Evolutionary conservation across 2,113 vertebrate species (phyloP), one percentile per base, ranked within the genome.

Genomic region (Glareola pratincola): DNA sequence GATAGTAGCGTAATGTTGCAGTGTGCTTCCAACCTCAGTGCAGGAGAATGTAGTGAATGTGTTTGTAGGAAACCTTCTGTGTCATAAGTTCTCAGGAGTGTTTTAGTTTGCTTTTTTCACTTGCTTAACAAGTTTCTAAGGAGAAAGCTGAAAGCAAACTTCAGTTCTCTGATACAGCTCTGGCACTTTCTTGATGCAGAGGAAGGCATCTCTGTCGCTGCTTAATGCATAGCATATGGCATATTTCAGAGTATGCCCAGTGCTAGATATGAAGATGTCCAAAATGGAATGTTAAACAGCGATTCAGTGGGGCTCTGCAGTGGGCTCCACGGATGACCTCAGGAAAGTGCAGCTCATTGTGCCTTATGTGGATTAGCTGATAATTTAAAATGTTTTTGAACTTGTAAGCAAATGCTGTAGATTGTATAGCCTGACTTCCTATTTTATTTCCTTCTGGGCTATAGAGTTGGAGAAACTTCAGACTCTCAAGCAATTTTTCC

Each of bases 191-290:
- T 45, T 6, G 56, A 43, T 56, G 79, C 59, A 41, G 83, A 37
- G 86, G 51, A 37, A 41, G 12, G 88, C 34, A 62, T 64, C 34
- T 72, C 29, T 87, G 85, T 43, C 4, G 8, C 37, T 60, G 24
- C 26, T 41, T 89, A 88, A 89, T 81, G 57, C 76, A 39, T 3
- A 84, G 91, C 95, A 91, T 84, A 89, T 89, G 96, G 88, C 51
- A 48, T 30, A 9, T 13, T 32, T 77, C 88, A 11, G 77, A 32
- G 51, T 47, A 4, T 83, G 84, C 53, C 82, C 24, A 0, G 13
- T 69, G 77, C 62, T 48, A 64, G 84, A 45, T 7, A 63, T 2
- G 86, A 67, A 51, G 81, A n/a, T 23, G 85, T 41, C 63, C 72
- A 10, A 60, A 9, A 15, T 9, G 83, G 82, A 56, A 66, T n/a